Evolutionary conservation across 2,113 vertebrate species (phyloP).

Genomic region (Chionomys nivalis): DNA sequence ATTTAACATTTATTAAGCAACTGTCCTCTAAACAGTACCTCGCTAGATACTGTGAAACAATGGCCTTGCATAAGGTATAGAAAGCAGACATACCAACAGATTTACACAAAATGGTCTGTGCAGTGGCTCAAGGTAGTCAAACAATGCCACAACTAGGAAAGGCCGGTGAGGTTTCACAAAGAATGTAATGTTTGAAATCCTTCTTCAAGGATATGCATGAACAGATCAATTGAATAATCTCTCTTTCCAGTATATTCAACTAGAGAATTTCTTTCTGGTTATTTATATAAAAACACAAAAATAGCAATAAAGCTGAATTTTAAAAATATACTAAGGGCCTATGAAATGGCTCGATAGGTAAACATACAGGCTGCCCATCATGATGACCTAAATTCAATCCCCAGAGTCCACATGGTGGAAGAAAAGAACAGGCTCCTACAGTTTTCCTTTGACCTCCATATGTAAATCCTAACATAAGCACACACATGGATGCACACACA

Average conservation of each 20-base stretch:
- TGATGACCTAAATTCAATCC: background rate
- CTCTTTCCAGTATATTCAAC: background rate
- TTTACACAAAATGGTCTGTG: background rate
- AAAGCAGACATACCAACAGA: constrained; percentile 3
- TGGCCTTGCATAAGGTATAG: background rate
- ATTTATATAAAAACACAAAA: background rate
- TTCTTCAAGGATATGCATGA: background rate
- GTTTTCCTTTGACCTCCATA: background rate
- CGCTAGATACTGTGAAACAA: background rate
- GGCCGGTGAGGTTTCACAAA: background rate
- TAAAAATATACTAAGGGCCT: background rate
- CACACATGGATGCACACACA: background rate
- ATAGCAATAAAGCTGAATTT: background rate
- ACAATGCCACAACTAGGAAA: background rate
- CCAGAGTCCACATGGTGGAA: background rate
- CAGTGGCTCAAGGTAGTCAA: background rate
- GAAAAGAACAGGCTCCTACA: background rate
- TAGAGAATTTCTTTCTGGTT: background rate
- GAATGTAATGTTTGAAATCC: background rate
- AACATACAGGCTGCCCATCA: background rate
- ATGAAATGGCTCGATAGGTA: background rate
- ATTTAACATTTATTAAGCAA: background rate
- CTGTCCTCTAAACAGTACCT: background rate
- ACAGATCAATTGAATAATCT: background rate
- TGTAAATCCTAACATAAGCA: background rate